Percentiles rank a stretch among this genome's conserved stretches.
Conservation (phyloP, 2,888 invertebrate genomes). For the Eupithecia dodoneata region DNA sequence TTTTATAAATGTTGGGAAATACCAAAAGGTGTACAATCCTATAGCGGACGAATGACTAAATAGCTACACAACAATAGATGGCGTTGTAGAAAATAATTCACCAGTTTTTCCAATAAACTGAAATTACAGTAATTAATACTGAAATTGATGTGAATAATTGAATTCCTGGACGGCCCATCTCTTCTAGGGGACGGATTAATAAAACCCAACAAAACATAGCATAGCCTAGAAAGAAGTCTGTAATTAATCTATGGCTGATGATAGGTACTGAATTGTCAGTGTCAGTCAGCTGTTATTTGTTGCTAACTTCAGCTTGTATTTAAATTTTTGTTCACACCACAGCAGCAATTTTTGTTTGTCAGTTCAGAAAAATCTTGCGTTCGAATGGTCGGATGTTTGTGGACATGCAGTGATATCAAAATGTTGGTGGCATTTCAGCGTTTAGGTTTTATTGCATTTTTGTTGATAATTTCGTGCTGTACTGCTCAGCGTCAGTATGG, state of each 20-base stretch:
- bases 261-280: not conserved
- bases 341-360: not conserved
- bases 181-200: too few species aligned
- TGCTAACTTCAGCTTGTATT: slow-evolving; percentile 20
- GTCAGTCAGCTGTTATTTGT: slow-evolving; percentile 12
- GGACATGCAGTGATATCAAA: slow-evolving; percentile 78
- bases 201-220: too few species aligned
- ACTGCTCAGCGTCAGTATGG: slow-evolving; percentile 64
- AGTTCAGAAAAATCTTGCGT: slow-evolving; percentile 52
- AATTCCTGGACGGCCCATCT: too few species aligned
- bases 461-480: slow-evolving; percentile 64
- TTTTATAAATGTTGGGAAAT: too few species aligned
- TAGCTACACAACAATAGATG: not conserved
- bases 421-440: slow-evolving; percentile 72
- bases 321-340: not conserved
- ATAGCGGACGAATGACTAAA: too few species aligned
- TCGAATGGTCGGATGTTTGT: slow-evolving; percentile 60
- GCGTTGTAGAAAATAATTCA: not conserved
- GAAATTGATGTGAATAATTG: not conserved
- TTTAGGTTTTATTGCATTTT: slow-evolving; percentile 61
- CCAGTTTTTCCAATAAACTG: not conserved
- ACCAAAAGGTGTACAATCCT: too few species aligned
- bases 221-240: too few species aligned
- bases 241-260: too few species aligned
- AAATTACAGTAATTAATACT: too few species aligned